These are phyloP conservation scores for Amphipoea lucens DNA, from an alignment of 2,888 invertebrate species.

Conservation along the genomic window DNA sequence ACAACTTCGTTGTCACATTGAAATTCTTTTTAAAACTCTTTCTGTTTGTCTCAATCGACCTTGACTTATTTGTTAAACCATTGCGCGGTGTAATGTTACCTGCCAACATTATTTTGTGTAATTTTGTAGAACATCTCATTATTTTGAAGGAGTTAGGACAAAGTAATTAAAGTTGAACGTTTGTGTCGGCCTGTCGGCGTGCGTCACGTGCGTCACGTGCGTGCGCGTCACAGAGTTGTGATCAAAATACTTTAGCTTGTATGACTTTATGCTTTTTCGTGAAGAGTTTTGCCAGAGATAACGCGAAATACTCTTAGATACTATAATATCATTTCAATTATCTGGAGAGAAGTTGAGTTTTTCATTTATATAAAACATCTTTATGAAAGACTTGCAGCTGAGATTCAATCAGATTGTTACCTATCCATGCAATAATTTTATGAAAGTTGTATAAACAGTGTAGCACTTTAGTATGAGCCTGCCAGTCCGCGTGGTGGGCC, in stretches of 20 bases:
- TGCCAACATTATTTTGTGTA: constrained; percentile 1
- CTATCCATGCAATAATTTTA: neutral
- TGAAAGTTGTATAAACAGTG: neutral
- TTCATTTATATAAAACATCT: neutral
- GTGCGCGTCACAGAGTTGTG: constrained; percentile 4
- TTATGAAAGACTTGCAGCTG: neutral
- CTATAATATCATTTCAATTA: neutral
- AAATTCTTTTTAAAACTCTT: neutral
- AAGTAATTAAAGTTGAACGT: constrained; percentile 16
- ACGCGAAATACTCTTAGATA: neutral
- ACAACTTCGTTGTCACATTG: neutral
- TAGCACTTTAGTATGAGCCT: neutral
- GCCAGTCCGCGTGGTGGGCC: neutral
- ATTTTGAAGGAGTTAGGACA: neutral
- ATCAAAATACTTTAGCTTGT: constrained; percentile 7
- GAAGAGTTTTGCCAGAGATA: neutral
- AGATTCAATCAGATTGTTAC: neutral
- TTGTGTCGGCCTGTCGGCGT: neutral
- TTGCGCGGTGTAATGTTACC: neutral
- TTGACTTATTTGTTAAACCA: constrained; percentile 1
- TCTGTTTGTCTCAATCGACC: neutral
- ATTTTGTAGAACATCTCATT: neutral
- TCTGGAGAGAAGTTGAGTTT: neutral
- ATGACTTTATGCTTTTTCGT: neutral
- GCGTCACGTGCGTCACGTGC: neutral